A percentile compares a stretch with the other conserved stretches of the same genome.
Evolutionary conservation across 2,113 vertebrate genomes (phyloP).

Genomic region (Raja brachyura): DNA sequence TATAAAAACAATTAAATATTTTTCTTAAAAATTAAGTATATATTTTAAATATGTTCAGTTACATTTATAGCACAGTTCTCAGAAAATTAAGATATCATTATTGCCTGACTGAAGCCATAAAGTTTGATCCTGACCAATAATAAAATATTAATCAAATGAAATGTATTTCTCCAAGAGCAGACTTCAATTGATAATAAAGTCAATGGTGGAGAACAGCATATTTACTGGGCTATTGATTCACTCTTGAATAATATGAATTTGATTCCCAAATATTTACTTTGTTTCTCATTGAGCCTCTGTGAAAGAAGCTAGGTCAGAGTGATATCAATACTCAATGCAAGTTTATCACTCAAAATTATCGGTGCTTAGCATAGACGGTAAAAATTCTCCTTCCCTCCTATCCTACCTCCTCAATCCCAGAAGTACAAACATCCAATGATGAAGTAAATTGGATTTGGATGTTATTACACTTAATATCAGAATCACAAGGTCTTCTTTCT

Average conservation of each 20-base stretch:
- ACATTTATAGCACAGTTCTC: neutral
- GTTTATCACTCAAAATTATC: neutral
- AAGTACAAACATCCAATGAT: neutral
- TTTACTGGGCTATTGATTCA: neutral
- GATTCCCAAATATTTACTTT: neutral
- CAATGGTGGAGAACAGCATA: neutral
- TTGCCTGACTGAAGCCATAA: neutral
- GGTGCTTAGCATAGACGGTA: neutral
- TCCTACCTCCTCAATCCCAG: too few species aligned
- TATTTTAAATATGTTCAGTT: neutral
- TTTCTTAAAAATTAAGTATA: slow-evolving; percentile 37
- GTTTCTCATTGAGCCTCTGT: neutral
- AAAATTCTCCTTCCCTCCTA: neutral
- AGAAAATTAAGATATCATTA: neutral
- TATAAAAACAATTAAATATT: slow-evolving; percentile 46
- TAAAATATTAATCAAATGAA: neutral
- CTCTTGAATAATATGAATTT: neutral
- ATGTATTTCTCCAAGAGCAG: neutral
- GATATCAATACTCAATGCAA: neutral
- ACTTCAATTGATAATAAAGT: neutral
- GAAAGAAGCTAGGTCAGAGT: neutral
- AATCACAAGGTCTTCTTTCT: neutral
- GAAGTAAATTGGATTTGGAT: neutral
- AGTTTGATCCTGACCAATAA: neutral
- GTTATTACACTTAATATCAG: neutral